These are phyloP conservation scores for Danio albolineatus DNA, from an alignment of 2,797 vertebrate genomes.

Conservation along the genomic window DNA sequence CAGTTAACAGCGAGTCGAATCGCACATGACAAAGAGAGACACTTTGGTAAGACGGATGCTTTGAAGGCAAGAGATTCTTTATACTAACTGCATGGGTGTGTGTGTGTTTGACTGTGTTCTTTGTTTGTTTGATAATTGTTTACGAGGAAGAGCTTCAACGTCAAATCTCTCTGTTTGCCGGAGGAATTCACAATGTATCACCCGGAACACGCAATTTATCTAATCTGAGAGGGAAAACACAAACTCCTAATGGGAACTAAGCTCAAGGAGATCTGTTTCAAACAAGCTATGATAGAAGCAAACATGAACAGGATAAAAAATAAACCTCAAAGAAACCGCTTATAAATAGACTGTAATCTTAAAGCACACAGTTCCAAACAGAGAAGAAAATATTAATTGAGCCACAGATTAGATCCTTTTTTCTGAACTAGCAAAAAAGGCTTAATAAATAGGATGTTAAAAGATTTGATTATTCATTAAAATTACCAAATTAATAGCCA, in stretches of 20 bases:
- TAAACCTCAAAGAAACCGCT: slow-evolving; percentile 4
- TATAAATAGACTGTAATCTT: slow-evolving; percentile 11
- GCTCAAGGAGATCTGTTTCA: slow-evolving; percentile 4
- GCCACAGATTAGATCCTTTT: no score
- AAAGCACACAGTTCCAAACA: neutral
- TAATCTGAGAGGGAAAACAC: slow-evolving; percentile 31
- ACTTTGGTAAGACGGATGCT: neutral
- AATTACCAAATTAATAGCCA: no score
- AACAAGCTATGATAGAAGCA: slow-evolving; percentile 25
- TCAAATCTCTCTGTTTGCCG: slow-evolving; percentile 18
- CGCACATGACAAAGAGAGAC: neutral
- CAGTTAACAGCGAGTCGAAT: slow-evolving; percentile 13
- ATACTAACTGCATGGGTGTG: neutral
- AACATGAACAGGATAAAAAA: slow-evolving; percentile 1
- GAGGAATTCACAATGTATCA: slow-evolving; percentile 22
- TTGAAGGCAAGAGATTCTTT: slow-evolving; percentile 9
- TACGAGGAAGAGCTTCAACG: neutral
- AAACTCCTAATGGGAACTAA: slow-evolving; percentile 21
- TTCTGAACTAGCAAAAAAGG: no score
- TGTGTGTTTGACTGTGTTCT: neutral
- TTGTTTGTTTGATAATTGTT: slow-evolving; percentile 32
- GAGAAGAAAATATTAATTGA: neutral
- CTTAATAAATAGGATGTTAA: no score
- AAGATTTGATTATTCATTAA: no score
- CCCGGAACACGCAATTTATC: slow-evolving; percentile 18